phyloP scores from a whole-genome alignment of 2,113 vertebrate genomes.

The Xyliphius kryptos region DNA sequence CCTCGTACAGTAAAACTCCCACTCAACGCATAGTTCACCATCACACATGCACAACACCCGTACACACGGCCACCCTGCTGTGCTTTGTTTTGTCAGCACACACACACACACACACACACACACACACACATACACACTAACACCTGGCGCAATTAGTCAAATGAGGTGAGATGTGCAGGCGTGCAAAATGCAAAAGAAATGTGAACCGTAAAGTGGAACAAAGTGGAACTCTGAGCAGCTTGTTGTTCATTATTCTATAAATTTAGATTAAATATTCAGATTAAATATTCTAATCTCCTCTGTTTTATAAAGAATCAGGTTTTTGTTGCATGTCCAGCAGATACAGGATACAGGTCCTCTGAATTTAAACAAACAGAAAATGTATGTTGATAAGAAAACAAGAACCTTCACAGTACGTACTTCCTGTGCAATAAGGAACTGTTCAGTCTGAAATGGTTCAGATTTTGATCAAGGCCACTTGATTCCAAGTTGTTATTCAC shows the following conservation, averaged over 20 bases:
- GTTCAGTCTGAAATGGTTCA: too few relatives aligned
- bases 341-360: too few relatives aligned
- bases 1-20: constrained; percentile 30
- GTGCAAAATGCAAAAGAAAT: constrained; percentile 11
- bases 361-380: too few relatives aligned
- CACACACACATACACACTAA: constrained; percentile 33
- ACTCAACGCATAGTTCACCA: constrained; percentile 23
- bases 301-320: too few relatives aligned
- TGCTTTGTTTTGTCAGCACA: constrained; percentile 34
- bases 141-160: constrained; percentile 43
- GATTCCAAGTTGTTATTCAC: too few relatives aligned
- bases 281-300: too few relatives aligned
- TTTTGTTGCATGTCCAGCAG: too few relatives aligned
- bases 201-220: not conserved
- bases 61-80: constrained; percentile 11
- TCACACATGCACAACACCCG: constrained; percentile 29
- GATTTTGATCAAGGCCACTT: too few relatives aligned
- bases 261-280: not conserved
- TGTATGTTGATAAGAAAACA: too few relatives aligned
- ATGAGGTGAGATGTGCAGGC: constrained; percentile 25
- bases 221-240: not conserved
- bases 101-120: constrained; percentile 28
- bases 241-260: not conserved
- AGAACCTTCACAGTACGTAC: too few relatives aligned
- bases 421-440: too few relatives aligned